Conservation (phyloP, 2,113 vertebrate species). For the Hemichromis elongatus region DNA sequence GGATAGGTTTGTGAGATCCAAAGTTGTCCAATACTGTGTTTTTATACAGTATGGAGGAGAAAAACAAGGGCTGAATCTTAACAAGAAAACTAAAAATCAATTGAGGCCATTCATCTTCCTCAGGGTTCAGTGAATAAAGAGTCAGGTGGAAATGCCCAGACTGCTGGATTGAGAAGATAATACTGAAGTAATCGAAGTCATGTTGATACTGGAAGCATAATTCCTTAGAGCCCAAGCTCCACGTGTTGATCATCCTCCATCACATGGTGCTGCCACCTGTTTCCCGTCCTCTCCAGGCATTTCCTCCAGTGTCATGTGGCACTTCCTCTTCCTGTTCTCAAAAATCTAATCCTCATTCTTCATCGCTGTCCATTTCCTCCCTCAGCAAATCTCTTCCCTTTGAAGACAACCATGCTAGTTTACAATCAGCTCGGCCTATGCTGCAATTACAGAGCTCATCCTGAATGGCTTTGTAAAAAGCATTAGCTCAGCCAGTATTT, state of each 20-base stretch:
- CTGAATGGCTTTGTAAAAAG: background rate
- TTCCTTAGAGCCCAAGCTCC: background rate
- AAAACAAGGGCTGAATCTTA: background rate
- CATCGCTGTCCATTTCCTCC: background rate
- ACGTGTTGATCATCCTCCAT: background rate
- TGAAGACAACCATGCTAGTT: background rate
- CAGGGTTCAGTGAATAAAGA: background rate
- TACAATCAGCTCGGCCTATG: background rate
- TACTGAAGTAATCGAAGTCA: background rate
- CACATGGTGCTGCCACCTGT: conserved; percentile 21
- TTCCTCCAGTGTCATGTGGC: conserved; percentile 18
- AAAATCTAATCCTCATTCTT: background rate
- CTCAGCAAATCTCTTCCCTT: background rate
- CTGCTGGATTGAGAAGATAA: background rate
- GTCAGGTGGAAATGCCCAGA: background rate
- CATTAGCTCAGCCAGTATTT: background rate
- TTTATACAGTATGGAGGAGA: background rate
- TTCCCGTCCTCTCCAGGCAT: conserved; percentile 26
- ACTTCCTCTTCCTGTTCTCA: conserved; percentile 41
- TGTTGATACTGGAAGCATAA: background rate
- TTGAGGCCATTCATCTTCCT: background rate
- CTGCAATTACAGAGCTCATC: background rate
- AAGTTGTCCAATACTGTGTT: background rate
- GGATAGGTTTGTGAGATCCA: background rate
- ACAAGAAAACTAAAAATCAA: background rate